A percentile compares a stretch with the other conserved stretches of the same genome.
Evolutionary conservation across 1,140 invertebrate species (phyloP).

Genomic region (Mercenaria mercenaria): DNA sequence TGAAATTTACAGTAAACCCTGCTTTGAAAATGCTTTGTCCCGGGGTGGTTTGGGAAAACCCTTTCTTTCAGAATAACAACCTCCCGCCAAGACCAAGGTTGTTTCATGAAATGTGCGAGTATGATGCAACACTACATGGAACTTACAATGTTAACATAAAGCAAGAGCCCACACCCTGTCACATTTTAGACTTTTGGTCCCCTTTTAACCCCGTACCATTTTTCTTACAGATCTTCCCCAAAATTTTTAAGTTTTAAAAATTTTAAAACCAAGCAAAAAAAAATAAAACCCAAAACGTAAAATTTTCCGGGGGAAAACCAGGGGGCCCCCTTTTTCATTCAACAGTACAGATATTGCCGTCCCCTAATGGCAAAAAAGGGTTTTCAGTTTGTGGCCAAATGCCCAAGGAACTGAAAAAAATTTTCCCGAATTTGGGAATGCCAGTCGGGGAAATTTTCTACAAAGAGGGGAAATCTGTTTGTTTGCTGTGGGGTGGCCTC

Average conservation of each 20-base stretch:
- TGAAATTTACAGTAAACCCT: neutral
- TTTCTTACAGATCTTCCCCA: neutral
- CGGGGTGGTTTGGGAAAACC: neutral
- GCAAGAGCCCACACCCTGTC: neutral
- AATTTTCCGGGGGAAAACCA: too few species aligned
- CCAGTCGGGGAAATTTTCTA: neutral
- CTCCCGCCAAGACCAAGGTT: neutral
- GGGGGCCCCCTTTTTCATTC: too few species aligned
- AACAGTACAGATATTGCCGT: neutral
- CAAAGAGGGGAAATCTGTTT: slow-evolving; percentile 1
- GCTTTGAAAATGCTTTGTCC: neutral
- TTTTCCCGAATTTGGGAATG: neutral
- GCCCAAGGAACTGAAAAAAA: neutral
- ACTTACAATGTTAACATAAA: neutral
- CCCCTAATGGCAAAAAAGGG: neutral
- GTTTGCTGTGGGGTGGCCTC: neutral
- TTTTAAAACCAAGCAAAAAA: too few species aligned
- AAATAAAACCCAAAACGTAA: too few species aligned
- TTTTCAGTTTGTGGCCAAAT: neutral
- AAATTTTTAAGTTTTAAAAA: too few species aligned
- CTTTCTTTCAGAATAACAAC: neutral
- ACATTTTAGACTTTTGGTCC: neutral
- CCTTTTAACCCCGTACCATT: neutral
- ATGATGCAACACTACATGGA: neutral
- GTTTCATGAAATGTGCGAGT: neutral